phyloP scores from a whole-genome alignment of 2,888 invertebrate genomes.

The Cynaeus angustus region DNA sequence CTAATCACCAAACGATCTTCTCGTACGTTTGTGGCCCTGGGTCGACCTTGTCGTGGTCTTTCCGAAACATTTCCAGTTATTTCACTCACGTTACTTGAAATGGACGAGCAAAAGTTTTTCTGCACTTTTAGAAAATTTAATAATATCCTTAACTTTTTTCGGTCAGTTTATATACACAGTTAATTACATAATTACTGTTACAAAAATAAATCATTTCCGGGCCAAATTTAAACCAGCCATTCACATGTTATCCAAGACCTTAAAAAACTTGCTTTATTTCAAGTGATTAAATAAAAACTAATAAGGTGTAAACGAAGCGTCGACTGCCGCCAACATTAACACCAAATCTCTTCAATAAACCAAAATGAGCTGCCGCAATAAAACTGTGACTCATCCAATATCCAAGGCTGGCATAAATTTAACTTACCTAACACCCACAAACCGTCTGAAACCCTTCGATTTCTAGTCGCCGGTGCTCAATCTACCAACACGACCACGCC shows the following conservation, averaged over 20 bases:
- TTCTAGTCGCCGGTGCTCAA: slow-evolving; percentile 28
- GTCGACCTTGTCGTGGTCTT: too few species aligned
- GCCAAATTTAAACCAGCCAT: too few species aligned
- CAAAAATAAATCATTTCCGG: too few species aligned
- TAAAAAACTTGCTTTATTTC: slow-evolving; percentile 9
- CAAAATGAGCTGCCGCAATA: slow-evolving; percentile 11
- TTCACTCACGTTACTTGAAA: too few species aligned
- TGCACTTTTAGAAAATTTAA: too few species aligned
- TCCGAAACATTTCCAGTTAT: too few species aligned
- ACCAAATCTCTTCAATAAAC: slow-evolving; percentile 11
- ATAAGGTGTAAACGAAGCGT: slow-evolving; percentile 19
- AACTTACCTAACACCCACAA: slow-evolving; percentile 28
- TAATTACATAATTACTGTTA: too few species aligned
- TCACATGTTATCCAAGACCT: neutral
- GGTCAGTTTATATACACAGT: too few species aligned
- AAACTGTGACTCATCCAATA: slow-evolving; percentile 32
- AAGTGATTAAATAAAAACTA: slow-evolving; percentile 25
- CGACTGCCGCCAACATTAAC: slow-evolving; percentile 22
- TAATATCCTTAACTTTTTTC: too few species aligned
- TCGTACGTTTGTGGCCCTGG: too few species aligned
- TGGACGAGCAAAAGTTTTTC: too few species aligned
- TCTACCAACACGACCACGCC: slow-evolving; percentile 30
- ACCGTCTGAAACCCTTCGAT: neutral
- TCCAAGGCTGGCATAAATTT: slow-evolving; percentile 39
- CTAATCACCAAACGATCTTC: too few species aligned